Conservation (phyloP, 1,140 invertebrate species). For the Cydia splendana region DNA sequence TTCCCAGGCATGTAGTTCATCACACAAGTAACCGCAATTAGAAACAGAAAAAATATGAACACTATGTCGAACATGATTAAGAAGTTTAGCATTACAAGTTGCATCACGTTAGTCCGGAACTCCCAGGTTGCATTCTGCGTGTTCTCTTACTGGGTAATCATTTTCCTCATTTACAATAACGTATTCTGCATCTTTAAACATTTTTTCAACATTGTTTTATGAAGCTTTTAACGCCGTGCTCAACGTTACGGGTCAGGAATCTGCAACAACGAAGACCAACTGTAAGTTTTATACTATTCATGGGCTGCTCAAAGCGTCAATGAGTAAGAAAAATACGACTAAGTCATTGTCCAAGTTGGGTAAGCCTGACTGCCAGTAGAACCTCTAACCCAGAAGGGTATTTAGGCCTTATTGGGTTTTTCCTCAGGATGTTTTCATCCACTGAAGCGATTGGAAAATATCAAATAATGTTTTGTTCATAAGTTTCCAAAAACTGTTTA, state of each 20-base stretch:
- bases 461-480: too few relatives aligned
- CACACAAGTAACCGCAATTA: conserved; percentile 89
- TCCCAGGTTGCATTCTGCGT: conserved; percentile 63
- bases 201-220: conserved; percentile 30
- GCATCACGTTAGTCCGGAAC: conserved; percentile 81
- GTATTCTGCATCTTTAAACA: conserved; percentile 20
- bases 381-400: too few relatives aligned
- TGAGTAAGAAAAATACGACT: background rate
- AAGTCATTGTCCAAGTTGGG: too few relatives aligned
- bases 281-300: background rate
- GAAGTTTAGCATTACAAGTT: conserved; percentile 90
- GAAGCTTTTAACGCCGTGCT: background rate
- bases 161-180: background rate
- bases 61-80: conserved; percentile 92
- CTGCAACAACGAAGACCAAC: background rate
- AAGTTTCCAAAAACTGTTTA: too few relatives aligned
- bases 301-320: background rate
- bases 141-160: conserved; percentile 27
- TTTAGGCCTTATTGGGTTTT: too few relatives aligned
- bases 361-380: too few relatives aligned
- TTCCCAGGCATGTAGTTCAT: conserved; percentile 87
- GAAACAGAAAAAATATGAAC: conserved; percentile 91
- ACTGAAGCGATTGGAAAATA: too few relatives aligned
- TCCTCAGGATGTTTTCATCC: too few relatives aligned
- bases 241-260: background rate